Percentiles rank a stretch among this genome's conserved stretches.
Evolutionary conservation across 2,113 vertebrate species (phyloP).

Genomic region (Nanorana parkeri): DNA sequence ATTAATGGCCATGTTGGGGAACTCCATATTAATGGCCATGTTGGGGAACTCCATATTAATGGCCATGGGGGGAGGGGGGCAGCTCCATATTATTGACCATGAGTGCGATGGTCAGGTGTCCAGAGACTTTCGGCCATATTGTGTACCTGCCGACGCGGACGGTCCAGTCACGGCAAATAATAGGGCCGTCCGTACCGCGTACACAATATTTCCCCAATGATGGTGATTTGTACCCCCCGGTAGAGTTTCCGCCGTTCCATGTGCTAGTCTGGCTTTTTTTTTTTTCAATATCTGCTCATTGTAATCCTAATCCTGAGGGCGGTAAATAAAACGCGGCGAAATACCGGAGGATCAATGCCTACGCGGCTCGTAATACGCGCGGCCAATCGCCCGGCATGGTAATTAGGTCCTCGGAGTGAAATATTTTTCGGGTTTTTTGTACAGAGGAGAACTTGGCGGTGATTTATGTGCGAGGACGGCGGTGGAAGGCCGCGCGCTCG

Average conservation of each 20-base stretch:
- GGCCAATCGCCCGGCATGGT: conserved; percentile 38
- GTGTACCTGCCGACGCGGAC: no score
- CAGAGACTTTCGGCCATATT: no score
- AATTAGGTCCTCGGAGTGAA: conserved; percentile 52
- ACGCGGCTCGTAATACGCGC: conserved; percentile 40
- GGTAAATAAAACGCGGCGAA: conserved; percentile 44
- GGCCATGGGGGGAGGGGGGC: no score
- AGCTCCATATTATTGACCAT: no score
- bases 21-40: no score
- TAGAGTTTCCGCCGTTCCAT: conserved; percentile 33
- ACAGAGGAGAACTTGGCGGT: conserved; percentile 16
- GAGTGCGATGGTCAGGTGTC: no score
- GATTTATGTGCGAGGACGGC: conserved; percentile 23
- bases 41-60: no score
- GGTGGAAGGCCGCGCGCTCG: not conserved
- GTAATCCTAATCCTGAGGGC: conserved; percentile 55
- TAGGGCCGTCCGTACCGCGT: no score
- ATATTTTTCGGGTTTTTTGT: conserved; percentile 52
- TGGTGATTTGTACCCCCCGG: conserved; percentile 4
- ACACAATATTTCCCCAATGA: conserved; percentile 14
- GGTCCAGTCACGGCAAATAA: no score
- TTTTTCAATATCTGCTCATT: conserved; percentile 44
- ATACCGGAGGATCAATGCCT: conserved; percentile 41
- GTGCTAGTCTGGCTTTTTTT: conserved; percentile 35
- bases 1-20: no score